Percentiles rank a stretch among this genome's conserved stretches.
phyloP scores from a whole-genome alignment of 2,113 vertebrate species.

The Campylomormyrus tamandua region DNA sequence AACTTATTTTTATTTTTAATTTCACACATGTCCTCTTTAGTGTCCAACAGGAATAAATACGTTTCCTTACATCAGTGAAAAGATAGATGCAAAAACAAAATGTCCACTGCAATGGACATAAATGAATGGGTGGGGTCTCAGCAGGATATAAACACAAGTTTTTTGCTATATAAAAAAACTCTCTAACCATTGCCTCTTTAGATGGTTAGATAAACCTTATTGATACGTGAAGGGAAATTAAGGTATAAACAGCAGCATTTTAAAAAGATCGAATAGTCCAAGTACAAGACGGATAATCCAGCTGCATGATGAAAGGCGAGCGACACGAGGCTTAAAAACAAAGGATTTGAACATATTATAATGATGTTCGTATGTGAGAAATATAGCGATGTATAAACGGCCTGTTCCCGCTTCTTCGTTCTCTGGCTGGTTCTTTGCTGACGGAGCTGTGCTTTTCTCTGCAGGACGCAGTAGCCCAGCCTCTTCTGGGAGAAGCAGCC shows the following conservation, averaged over 20 bases:
- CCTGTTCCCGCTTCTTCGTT: background rate
- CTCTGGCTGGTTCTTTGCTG: background rate
- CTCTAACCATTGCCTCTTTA: background rate
- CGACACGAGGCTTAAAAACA: background rate
- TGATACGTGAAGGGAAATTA: background rate
- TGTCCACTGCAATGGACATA: too few species aligned
- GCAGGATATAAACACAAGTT: background rate
- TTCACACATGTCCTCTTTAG: too few species aligned
- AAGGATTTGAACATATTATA: background rate
- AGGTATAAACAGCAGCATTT: background rate
- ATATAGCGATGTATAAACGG: background rate
- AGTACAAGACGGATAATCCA: background rate
- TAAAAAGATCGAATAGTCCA: background rate
- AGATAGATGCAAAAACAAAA: too few species aligned
- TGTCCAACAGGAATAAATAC: too few species aligned
- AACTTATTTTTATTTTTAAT: too few species aligned
- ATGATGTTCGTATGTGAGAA: background rate
- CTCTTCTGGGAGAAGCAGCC: constrained; percentile 13
- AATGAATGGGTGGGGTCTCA: too few species aligned
- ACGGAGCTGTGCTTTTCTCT: background rate
- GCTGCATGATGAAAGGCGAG: background rate
- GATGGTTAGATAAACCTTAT: background rate
- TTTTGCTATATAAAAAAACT: background rate
- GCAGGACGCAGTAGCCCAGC: constrained; percentile 19
- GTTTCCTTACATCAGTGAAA: too few species aligned